Conservation (phyloP, 1,140 invertebrate species). For the Arctopsyche grandis region DNA sequence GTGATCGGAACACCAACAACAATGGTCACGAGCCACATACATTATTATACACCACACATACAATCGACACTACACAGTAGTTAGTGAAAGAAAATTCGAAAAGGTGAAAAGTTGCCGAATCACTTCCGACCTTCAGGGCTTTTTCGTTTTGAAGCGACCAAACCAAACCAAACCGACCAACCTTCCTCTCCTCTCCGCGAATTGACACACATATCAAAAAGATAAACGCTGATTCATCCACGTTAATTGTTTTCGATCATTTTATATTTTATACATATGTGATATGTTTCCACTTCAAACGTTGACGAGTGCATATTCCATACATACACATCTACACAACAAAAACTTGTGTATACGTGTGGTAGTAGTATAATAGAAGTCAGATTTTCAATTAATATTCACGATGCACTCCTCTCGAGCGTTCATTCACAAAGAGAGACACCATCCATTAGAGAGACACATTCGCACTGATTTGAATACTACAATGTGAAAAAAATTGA, state of each 20-base stretch:
- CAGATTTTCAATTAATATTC: not conserved
- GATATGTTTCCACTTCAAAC: not conserved
- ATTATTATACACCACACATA: no score
- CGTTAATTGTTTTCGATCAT: conserved; percentile 14
- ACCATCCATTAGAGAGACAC: not conserved
- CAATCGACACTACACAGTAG: not conserved
- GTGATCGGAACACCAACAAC: not conserved
- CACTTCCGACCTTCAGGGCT: conserved; percentile 35
- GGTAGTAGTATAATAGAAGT: not conserved
- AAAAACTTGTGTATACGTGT: not conserved
- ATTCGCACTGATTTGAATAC: not conserved
- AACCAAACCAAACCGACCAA: not conserved
- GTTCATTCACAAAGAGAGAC: not conserved
- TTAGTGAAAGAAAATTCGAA: not conserved
- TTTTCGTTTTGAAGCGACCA: not conserved
- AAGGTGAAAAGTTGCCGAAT: conserved; percentile 4
- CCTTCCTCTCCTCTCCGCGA: conserved; percentile 9
- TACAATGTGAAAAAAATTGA: not conserved
- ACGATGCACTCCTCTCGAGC: not conserved
- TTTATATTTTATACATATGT: not conserved
- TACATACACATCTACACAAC: not conserved
- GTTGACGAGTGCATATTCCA: not conserved
- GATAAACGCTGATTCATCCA: conserved; percentile 15
- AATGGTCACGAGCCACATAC: not conserved
- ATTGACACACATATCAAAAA: conserved; percentile 32